phyloP scores from a whole-genome alignment of 2,113 vertebrate species.

The Pholis gunnellus region DNA sequence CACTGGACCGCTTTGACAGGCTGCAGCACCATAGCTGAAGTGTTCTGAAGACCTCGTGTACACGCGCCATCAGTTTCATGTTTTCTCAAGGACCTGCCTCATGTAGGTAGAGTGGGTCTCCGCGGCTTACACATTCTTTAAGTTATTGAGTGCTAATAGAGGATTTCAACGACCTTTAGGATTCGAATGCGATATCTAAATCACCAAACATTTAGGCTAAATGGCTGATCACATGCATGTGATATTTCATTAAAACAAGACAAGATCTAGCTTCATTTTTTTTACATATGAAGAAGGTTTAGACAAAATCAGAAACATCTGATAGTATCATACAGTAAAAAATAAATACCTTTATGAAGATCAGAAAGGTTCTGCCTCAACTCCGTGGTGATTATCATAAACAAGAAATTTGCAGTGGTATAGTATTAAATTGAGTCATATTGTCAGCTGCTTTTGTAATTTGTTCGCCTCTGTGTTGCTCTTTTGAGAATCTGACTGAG shows the following conservation, averaged over 20 bases:
- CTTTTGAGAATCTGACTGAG: neutral
- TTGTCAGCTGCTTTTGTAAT: neutral
- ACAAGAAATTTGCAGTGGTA: neutral
- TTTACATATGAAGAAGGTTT: neutral
- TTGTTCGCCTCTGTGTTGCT: neutral
- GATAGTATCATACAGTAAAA: neutral
- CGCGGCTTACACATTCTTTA: slow-evolving; percentile 41
- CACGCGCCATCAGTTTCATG: slow-evolving; percentile 85
- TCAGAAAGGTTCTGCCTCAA: neutral
- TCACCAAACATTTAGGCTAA: neutral
- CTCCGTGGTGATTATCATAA: neutral
- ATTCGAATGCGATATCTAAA: neutral
- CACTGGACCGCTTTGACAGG: slow-evolving; percentile 89
- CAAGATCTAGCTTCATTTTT: neutral
- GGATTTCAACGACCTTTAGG: neutral
- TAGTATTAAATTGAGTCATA: neutral
- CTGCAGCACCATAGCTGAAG: slow-evolving; percentile 88
- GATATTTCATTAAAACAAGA: neutral
- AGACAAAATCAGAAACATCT: neutral
- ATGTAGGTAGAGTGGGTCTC: slow-evolving; percentile 83
- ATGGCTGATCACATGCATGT: neutral
- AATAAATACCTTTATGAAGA: neutral
- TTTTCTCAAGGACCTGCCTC: slow-evolving; percentile 83
- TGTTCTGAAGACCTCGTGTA: slow-evolving; percentile 81
- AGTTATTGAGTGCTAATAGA: neutral